Evolutionary conservation across 2,888 invertebrate genomes (phyloP), one percentile per base, ranked within the genome.

Genomic region (Geotrupes spiniger): DNA sequence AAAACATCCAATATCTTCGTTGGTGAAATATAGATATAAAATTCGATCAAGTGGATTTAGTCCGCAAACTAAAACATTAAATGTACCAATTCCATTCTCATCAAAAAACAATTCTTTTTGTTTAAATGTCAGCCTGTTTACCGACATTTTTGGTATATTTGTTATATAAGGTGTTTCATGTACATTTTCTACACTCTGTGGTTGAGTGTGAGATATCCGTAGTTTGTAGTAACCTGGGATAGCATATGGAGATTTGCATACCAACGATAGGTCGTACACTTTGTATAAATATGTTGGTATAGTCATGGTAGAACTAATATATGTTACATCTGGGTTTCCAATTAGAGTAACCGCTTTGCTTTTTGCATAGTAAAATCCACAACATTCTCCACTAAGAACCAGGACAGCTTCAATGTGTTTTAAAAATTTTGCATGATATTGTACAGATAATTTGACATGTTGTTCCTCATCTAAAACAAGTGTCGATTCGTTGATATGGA

Each of bases 381-480:
- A n/a, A 10, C 39, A 33, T 27, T 49, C 49, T 10, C 49, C 49
- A 21, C 39, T 40, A 10, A 49, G 31, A 1, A 44, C 16, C 11
- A 49, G 16, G 3, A 31, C 28, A 11, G 37, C 44, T 2, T n/a
- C 15, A 3, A 14, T 16, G 9, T 15, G 5, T 17, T 25, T 44
- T 2, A 44, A 27, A 16, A 44, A 44, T 21, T 43, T 44, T n/a
- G 49, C 49, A 9, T 15, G 21, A 10, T 44, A 49, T 4, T 21
- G 29, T 6, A 49, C 27, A 2, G 9, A 4, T 4, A 49, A 25
- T 4, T 11, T 17, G 4, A 25, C 25, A 10, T 12, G 29, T 1
- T 27, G 9, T 5, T 49, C 40, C 4, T 43, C 38, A 3, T 12
- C 10, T 12, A 49, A 39, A 5, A 39, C 36, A 16, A 29, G 21